These are phyloP conservation scores for Drosophila mulleri DNA, from an alignment of 2,888 invertebrate genomes.

Conservation along the genomic window DNA sequence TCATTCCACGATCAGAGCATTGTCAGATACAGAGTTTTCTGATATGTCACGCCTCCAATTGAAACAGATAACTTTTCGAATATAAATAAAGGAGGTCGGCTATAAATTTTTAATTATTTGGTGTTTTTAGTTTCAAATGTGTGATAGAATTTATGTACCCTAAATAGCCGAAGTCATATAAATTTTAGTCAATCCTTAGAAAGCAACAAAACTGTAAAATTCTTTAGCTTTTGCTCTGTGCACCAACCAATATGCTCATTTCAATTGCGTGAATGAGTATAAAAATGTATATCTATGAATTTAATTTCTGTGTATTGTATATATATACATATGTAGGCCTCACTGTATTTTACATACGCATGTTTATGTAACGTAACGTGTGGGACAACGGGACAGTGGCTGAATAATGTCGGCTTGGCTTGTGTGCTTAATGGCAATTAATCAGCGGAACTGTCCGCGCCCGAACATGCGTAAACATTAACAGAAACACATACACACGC, in stretches of 20 bases:
- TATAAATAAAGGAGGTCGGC: no score
- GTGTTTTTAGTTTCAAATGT: no score
- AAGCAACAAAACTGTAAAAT: no score
- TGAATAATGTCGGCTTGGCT: constrained; percentile 61
- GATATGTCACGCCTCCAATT: no score
- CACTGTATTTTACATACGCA: constrained; percentile 17
- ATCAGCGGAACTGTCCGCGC: constrained; percentile 81
- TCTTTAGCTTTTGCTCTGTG: background rate
- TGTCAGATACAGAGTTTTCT: no score
- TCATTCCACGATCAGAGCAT: background rate
- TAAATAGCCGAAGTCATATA: no score
- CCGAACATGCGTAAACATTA: constrained; percentile 75
- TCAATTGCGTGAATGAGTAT: background rate
- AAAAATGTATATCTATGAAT: background rate
- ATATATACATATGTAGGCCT: background rate
- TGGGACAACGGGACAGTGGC: constrained; percentile 41
- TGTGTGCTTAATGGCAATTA: constrained; percentile 76
- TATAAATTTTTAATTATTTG: no score
- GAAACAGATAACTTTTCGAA: no score
- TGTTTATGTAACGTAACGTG: constrained; percentile 24
- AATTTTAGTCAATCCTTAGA: no score
- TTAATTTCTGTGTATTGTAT: background rate
- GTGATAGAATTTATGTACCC: no score
- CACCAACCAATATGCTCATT: background rate
- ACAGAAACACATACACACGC: constrained; percentile 18